These are phyloP conservation scores for Echeneis naucrates DNA, from an alignment of 2,797 vertebrate species.

Conservation along the genomic window DNA sequence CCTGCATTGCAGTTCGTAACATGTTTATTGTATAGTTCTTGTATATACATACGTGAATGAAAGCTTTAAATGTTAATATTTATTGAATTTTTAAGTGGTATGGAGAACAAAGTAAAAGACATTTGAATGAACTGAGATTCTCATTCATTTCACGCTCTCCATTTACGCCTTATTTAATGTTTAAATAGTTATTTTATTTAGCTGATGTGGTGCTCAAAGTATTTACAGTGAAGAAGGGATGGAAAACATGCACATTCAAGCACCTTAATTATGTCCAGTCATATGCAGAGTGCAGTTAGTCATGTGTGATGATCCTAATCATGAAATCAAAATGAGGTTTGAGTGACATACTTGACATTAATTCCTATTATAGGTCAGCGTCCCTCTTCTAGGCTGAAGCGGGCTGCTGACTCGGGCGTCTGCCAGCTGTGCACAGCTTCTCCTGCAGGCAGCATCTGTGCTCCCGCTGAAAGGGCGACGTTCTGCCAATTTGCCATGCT, in stretches of 20 bases:
- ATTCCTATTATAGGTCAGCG: constrained; percentile 76
- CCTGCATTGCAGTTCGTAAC: constrained; percentile 78
- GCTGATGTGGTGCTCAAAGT: neutral
- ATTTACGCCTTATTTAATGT: neutral
- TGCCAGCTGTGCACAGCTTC: neutral
- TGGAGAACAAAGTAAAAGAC: constrained; percentile 81
- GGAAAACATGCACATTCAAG: constrained; percentile 22
- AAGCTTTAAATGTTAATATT: constrained; percentile 92
- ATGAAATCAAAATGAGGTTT: constrained; percentile 64
- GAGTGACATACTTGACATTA: constrained; percentile 54
- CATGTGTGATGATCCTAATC: constrained; percentile 24
- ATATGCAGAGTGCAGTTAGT: constrained; percentile 9
- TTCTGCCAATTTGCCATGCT: constrained; percentile 3
- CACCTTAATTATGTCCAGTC: constrained; percentile 44
- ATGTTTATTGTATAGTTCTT: constrained; percentile 88
- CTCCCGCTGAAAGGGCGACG: constrained; percentile 20
- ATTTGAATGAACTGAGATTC: constrained; percentile 62
- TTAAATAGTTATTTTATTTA: neutral
- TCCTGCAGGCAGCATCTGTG: constrained; percentile 2
- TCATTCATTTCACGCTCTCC: constrained; percentile 19
- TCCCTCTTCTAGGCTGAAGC: constrained; percentile 27
- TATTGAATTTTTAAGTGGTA: constrained; percentile 88
- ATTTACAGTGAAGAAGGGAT: neutral
- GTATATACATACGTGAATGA: constrained; percentile 88
- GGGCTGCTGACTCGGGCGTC: constrained; percentile 3